phyloP scores from a whole-genome alignment of 2,797 vertebrate genomes.

The Catamblyrhynchus diadema region DNA sequence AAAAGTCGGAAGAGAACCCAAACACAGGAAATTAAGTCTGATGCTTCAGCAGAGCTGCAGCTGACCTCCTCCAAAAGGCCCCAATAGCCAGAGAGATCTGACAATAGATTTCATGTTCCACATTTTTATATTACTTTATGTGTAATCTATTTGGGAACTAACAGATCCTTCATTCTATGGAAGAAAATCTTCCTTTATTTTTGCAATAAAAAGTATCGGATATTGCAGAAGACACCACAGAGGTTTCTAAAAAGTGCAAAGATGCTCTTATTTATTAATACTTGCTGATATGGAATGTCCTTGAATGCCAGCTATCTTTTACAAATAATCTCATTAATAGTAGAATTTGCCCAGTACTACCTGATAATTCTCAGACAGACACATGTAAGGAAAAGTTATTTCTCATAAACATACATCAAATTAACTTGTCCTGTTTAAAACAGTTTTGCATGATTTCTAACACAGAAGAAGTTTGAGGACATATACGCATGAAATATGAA shows the following conservation, averaged over 20 bases:
- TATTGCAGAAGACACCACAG: neutral
- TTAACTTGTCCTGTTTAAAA: neutral
- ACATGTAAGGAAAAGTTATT: neutral
- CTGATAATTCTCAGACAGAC: fast-evolving
- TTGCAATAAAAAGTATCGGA: neutral
- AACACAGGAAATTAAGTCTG: slow-evolving; percentile 25
- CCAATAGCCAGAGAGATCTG: neutral
- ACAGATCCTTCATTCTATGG: neutral
- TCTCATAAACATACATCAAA: neutral
- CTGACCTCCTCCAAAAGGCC: neutral
- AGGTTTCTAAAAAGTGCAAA: neutral
- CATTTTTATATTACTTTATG: neutral
- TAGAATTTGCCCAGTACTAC: neutral
- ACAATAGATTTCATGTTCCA: neutral
- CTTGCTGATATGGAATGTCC: neutral
- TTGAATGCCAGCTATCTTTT: neutral
- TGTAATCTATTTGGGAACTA: neutral
- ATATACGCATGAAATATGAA: neutral
- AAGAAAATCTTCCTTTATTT: neutral
- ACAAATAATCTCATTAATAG: neutral
- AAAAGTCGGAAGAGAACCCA: neutral
- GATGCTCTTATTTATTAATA: neutral
- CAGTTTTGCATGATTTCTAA: neutral
- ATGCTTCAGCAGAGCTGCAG: neutral
- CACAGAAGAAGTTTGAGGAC: neutral